A percentile compares a stretch with the other conserved stretches of the same genome.
Evolutionary conservation across 1,140 invertebrate species (phyloP).

Genomic region (Adelges cooleyi): DNA sequence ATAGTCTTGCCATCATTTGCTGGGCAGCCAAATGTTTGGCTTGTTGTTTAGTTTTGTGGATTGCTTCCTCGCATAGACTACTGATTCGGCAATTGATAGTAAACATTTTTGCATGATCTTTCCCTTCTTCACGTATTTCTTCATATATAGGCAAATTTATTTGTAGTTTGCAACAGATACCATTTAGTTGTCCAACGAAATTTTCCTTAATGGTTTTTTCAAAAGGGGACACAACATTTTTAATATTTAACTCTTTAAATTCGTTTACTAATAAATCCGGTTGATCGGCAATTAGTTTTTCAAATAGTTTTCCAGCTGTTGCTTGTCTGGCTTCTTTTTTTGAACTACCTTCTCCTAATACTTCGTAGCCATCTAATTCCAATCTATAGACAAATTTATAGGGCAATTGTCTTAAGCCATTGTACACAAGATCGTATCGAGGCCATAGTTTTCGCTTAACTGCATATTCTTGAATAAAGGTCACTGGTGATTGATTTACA

Average conservation of each 20-base stretch:
- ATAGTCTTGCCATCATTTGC: slow-evolving; percentile 42
- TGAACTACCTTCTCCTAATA: slow-evolving; percentile 47
- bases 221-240: slow-evolving; percentile 31
- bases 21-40: slow-evolving; percentile 46
- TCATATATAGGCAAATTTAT: slow-evolving; percentile 50
- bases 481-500: slow-evolving; percentile 52
- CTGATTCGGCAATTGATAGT: slow-evolving; percentile 53
- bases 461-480: slow-evolving; percentile 60
- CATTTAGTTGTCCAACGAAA: slow-evolving; percentile 33
- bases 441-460: slow-evolving; percentile 47
- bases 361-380: background rate
- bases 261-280: background rate
- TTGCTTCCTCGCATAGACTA: slow-evolving; percentile 45
- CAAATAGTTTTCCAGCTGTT: slow-evolving; percentile 48
- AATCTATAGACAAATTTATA: slow-evolving; percentile 52
- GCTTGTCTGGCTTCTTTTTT: slow-evolving; percentile 61
- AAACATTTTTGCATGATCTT: slow-evolving; percentile 55
- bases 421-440: slow-evolving; percentile 54
- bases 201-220: slow-evolving; percentile 32
- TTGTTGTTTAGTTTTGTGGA: slow-evolving; percentile 45
- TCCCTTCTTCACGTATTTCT: slow-evolving; percentile 50
- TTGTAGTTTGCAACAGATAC: slow-evolving; percentile 50
- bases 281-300: slow-evolving; percentile 34
- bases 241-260: slow-evolving; percentile 24
- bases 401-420: slow-evolving; percentile 56